A percentile compares a stretch with the other conserved stretches of the same genome.
These are phyloP conservation scores for Lophochroa leadbeateri DNA, from an alignment of 2,113 vertebrate species.

Conservation along the genomic window DNA sequence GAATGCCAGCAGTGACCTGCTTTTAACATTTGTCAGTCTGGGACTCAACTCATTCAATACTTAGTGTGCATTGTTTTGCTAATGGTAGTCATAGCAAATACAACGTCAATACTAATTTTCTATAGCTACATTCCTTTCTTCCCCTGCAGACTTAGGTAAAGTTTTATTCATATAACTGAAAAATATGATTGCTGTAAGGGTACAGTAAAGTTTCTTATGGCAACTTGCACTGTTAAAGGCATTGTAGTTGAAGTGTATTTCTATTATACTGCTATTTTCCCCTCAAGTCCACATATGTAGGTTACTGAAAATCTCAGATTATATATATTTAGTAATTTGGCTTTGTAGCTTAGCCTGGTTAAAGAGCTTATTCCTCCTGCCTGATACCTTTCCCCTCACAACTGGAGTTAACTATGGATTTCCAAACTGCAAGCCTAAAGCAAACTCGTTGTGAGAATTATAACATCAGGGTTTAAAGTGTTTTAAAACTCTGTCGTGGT, in stretches of 20 bases:
- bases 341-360: not conserved
- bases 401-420: not conserved
- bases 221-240: not conserved
- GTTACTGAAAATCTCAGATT: conserved; percentile 12
- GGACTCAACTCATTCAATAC: not conserved
- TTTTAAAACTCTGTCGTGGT: not conserved
- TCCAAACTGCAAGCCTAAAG: not conserved
- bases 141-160: not conserved
- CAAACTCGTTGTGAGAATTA: not conserved
- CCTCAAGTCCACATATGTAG: not conserved
- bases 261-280: not conserved
- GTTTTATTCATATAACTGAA: not conserved
- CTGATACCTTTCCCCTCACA: not conserved
- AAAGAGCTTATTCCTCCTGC: conserved; percentile 9
- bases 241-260: not conserved
- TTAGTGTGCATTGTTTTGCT: not conserved
- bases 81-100: not conserved
- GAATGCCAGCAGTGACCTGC: not conserved
- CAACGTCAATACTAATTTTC: not conserved
- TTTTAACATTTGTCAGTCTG: not conserved
- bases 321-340: conserved; percentile 4
- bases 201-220: not conserved
- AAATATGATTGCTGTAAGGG: not conserved
- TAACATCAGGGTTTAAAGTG: not conserved
- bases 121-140: not conserved